Percentiles rank a stretch among this genome's conserved stretches.
phyloP scores from a whole-genome alignment of 1,140 invertebrate species.

The Drosophila saltans region DNA sequence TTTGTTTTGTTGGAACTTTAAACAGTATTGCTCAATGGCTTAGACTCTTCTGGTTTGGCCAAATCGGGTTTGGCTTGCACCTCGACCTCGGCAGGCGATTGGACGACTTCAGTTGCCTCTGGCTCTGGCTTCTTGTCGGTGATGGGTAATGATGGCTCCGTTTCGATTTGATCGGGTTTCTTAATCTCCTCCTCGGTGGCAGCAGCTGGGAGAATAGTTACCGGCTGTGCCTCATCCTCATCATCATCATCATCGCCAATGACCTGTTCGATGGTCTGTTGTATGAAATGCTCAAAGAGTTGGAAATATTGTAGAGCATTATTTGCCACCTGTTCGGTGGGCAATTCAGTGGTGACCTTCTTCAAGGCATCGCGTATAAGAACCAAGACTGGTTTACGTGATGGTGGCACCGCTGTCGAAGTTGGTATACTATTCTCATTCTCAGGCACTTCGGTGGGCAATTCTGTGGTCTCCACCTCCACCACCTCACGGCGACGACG shows the following conservation, averaged over 20 bases:
- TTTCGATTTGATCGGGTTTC: constrained; percentile 45
- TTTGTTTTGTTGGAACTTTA: constrained; percentile 27
- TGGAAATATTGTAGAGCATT: constrained; percentile 81
- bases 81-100: neutral
- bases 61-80: constrained; percentile 10
- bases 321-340: constrained; percentile 78
- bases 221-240: constrained; percentile 56
- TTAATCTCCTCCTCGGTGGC: constrained; percentile 29
- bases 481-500: constrained; percentile 40
- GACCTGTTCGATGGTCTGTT: constrained; percentile 77
- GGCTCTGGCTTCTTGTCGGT: constrained; percentile 7
- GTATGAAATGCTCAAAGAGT: constrained; percentile 79
- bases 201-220: constrained; percentile 21
- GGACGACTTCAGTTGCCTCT: neutral
- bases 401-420: constrained; percentile 32
- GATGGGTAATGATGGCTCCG: neutral
- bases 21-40: constrained; percentile 43
- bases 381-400: constrained; percentile 70
- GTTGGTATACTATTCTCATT: constrained; percentile 32
- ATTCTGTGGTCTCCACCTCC: constrained; percentile 43
- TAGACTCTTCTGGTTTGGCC: constrained; percentile 13
- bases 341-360: constrained; percentile 74
- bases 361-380: constrained; percentile 77
- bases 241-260: constrained; percentile 75
- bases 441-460: constrained; percentile 38